A percentile compares a stretch with the other conserved stretches of the same genome.
phyloP scores from a whole-genome alignment of 2,797 vertebrate genomes.

The Pangasius larnaudii region DNA sequence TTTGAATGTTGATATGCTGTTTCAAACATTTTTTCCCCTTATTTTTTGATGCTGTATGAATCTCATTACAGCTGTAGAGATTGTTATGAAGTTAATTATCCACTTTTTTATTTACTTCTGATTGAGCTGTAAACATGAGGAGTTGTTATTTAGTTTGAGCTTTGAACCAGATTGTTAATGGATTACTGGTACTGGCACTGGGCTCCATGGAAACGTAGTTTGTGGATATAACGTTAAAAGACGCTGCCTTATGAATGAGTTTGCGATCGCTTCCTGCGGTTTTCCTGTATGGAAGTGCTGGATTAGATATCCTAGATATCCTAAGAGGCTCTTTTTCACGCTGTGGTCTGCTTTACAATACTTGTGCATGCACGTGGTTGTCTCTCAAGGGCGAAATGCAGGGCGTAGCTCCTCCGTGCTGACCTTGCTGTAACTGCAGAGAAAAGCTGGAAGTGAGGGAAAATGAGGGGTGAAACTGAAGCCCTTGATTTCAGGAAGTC shows the following conservation, averaged over 20 bases:
- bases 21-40: not conserved
- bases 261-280: slow-evolving; percentile 42
- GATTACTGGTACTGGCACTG: not conserved
- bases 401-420: not conserved
- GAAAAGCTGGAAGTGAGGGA: slow-evolving; percentile 35
- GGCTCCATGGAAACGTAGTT: not conserved
- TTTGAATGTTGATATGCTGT: not conserved
- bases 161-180: not conserved
- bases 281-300: slow-evolving; percentile 44
- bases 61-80: not conserved
- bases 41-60: not conserved
- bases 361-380: slow-evolving; percentile 5
- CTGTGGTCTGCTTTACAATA: slow-evolving; percentile 25
- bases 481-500: slow-evolving; percentile 54
- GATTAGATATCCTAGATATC: slow-evolving; percentile 42
- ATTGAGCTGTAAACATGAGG: not conserved
- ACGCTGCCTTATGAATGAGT: slow-evolving; percentile 39
- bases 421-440: slow-evolving; percentile 37
- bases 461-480: slow-evolving; percentile 44
- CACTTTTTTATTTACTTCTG: not conserved
- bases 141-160: not conserved
- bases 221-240: slow-evolving; percentile 21
- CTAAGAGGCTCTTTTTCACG: slow-evolving; percentile 43
- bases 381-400: slow-evolving; percentile 7
- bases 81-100: not conserved